Conservation (phyloP, 2,888 invertebrate species). For the Seira musarum region DNA sequence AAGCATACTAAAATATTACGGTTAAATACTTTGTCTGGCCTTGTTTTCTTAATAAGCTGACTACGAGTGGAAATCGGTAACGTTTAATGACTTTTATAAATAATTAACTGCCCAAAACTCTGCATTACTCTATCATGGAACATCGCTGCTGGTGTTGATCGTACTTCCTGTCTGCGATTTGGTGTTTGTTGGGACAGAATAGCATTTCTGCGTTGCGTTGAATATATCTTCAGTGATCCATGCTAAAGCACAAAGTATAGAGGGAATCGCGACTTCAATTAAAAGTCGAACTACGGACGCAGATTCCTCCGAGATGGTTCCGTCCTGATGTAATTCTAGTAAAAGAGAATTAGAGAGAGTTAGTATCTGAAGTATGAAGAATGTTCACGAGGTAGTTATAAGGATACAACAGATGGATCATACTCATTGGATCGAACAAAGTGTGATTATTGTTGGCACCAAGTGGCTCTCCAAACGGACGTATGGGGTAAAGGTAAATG, state of each 20-base stretch:
- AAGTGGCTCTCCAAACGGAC: constrained; percentile 43
- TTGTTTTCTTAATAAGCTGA: no score
- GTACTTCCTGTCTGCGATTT: neutral
- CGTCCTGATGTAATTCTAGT: neutral
- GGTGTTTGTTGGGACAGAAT: neutral
- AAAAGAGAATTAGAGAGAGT: neutral
- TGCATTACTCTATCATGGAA: constrained; percentile 10
- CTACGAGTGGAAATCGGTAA: no score
- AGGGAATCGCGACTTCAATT: constrained; percentile 52
- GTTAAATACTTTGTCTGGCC: no score
- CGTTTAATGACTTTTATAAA: no score
- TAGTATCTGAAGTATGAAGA: no score
- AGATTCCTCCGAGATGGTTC: neutral
- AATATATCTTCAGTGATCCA: constrained; percentile 62
- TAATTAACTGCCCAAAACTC: no score
- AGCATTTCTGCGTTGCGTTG: constrained; percentile 27
- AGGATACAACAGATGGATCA: no score
- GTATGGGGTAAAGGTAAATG: constrained; percentile 52
- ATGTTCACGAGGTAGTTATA: no score
- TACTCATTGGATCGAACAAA: constrained; percentile 62
- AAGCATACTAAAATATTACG: no score
- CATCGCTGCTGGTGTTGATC: neutral
- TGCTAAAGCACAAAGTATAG: constrained; percentile 54
- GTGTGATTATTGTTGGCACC: constrained; percentile 30
- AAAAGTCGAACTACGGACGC: constrained; percentile 28